phyloP scores from a whole-genome alignment of 2,113 vertebrate species.

The Marmota monax region DNA sequence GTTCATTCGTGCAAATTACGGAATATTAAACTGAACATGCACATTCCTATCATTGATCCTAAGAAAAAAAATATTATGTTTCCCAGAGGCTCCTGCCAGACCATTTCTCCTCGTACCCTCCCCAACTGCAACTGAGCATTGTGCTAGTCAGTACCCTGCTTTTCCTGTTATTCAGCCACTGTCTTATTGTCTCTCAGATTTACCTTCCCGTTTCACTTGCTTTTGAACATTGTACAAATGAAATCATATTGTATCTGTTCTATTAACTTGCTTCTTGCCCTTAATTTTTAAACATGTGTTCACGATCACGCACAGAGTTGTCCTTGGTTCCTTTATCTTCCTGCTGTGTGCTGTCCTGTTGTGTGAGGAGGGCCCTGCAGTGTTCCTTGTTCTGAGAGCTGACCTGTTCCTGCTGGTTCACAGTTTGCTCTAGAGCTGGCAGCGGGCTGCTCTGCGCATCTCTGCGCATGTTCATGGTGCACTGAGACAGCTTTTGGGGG shows the following conservation, averaged over 20 bases:
- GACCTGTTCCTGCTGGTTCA: background rate
- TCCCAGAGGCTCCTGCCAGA: background rate
- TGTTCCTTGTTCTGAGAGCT: background rate
- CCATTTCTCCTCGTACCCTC: accelerated
- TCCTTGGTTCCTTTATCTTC: background rate
- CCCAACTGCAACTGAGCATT: background rate
- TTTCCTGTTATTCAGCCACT: background rate
- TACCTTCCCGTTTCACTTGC: constrained; percentile 2
- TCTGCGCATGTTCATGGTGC: background rate
- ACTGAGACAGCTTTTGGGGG: background rate
- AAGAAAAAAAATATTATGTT: background rate
- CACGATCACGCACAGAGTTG: background rate
- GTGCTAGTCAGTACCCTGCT: background rate
- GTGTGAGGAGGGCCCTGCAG: background rate
- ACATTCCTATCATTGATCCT: background rate
- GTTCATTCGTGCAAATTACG: background rate
- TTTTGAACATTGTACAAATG: constrained; percentile 19
- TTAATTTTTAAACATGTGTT: background rate
- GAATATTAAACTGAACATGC: background rate
- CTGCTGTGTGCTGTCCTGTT: background rate
- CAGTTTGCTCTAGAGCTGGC: background rate
- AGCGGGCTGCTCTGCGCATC: background rate
- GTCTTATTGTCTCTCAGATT: background rate
- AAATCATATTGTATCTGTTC: background rate
- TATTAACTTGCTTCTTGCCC: background rate